These are phyloP conservation scores for Takifugu flavidus DNA, from an alignment of 2,113 vertebrate genomes.

Conservation along the genomic window DNA sequence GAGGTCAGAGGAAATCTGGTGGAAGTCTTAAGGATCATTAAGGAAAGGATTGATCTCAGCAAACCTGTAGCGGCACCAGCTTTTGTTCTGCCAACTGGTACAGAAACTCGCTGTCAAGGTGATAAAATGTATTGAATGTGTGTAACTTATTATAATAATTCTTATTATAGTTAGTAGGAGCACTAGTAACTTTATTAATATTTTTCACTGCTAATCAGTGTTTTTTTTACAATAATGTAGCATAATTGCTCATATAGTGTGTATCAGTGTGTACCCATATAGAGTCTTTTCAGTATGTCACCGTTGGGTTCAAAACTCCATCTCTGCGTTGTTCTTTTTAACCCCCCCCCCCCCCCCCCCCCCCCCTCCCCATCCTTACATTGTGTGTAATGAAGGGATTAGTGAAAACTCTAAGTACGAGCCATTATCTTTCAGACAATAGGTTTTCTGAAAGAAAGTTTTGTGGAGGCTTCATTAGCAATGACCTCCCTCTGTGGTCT, in stretches of 20 bases:
- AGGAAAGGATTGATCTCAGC: slow-evolving; percentile 64
- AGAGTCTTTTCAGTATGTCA: slow-evolving; percentile 36
- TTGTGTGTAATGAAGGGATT: slow-evolving; percentile 84
- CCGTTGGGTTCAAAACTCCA: slow-evolving; percentile 56
- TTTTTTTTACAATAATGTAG: too few species aligned
- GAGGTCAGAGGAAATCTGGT: slow-evolving; percentile 62
- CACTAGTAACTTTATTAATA: too few species aligned
- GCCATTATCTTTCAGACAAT: slow-evolving; percentile 88
- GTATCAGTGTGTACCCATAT: background rate
- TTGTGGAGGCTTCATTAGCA: slow-evolving; percentile 79
- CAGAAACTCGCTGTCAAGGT: too few species aligned
- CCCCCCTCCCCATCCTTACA: slow-evolving; percentile 41
- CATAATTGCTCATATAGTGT: too few species aligned
- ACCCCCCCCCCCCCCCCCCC: slow-evolving; percentile 3
- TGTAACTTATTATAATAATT: too few species aligned
- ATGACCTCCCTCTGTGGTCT: slow-evolving; percentile 78
- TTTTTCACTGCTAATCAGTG: too few species aligned
- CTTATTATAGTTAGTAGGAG: too few species aligned
- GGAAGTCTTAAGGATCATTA: slow-evolving; percentile 66
- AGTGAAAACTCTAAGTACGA: slow-evolving; percentile 78
- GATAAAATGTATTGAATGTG: too few species aligned
- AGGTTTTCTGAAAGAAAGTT: slow-evolving; percentile 84
- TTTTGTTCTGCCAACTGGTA: slow-evolving; percentile 52
- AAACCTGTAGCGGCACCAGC: slow-evolving; percentile 47
- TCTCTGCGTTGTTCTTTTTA: slow-evolving; percentile 48